Evolutionary conservation across 2,888 invertebrate species (phyloP), one percentile per base, ranked within the genome.

Genomic region (Habroteleia sp.): DNA sequence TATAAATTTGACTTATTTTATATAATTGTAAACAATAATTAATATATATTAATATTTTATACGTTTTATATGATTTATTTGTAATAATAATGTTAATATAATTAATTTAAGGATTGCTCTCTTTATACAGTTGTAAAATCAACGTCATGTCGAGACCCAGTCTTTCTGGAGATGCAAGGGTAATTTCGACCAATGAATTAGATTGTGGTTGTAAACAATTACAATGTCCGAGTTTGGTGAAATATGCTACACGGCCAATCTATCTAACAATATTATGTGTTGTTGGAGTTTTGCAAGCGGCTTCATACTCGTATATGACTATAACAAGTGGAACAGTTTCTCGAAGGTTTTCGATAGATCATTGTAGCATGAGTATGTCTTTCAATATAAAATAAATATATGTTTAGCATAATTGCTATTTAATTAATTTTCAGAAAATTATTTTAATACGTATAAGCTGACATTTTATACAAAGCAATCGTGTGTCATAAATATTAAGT

Each of bases 191-290:
- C 16, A 78, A 87, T 71, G 84, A 84, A 48, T 81, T 88, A 31
- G 88, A 88, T 56, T 88, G 88, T 52, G 88, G 88, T 25, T 88
- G 88, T 71, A 80, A 74, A 33, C 85, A 84, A 68, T 60, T 85
- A 25, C 84, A 74, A 52, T 85, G 84, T 27, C 85, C 86, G 6
- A 84, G 80, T 80, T 82, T 88, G 46, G 83, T 83, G 0, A 87
- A 82, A 81, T 88, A 84, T 35, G 88, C 88, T 1, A 88, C 88
- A 1, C 79, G 88, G 3, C 68, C 83, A 44, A 52, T 85, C 6
- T 87, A 85, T 69, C 79, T 88, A 8, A 77, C 79, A 13, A 74
- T 88, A 1, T 42, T 88, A 2, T 83, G 86, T 52, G 80, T 81
- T 77, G 79, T 88, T 17, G 88, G 88, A 5, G 20, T 82, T 6